phyloP scores from a whole-genome alignment of 23 tunicate genomes.

The Phallusia fumigata region DNA sequence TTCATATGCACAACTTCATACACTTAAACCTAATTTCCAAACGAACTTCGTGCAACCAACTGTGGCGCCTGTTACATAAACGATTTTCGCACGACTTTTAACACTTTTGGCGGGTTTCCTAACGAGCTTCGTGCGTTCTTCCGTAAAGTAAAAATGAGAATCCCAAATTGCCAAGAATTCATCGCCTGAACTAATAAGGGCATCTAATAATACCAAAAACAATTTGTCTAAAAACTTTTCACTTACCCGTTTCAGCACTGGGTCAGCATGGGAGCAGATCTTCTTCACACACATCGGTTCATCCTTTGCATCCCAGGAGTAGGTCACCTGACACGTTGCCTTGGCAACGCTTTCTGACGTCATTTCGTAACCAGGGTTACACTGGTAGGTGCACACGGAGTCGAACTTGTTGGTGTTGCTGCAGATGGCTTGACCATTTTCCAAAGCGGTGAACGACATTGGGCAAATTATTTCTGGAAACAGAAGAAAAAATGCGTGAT shows the following conservation, averaged over 20 bases:
- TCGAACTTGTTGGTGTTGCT: slow-evolving; percentile 56
- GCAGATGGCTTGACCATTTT: slow-evolving; percentile 40
- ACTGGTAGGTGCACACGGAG: slow-evolving; percentile 50
- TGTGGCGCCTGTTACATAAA: too few species aligned
- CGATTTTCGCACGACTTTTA: too few species aligned
- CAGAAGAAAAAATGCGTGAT: neutral
- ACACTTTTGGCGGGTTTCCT: too few species aligned
- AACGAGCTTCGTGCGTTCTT: too few species aligned
- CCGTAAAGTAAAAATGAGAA: too few species aligned
- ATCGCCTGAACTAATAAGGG: too few species aligned
- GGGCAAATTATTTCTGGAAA: slow-evolving; percentile 28
- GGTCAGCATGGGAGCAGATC: slow-evolving; percentile 26
- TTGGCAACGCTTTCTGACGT: slow-evolving; percentile 4
- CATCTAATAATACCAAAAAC: too few species aligned
- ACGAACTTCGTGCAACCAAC: too few species aligned
- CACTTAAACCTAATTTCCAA: too few species aligned
- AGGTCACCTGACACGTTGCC: slow-evolving; percentile 32
- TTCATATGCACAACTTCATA: too few species aligned
- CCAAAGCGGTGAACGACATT: slow-evolving; percentile 14
- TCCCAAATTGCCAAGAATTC: too few species aligned
- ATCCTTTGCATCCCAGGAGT: slow-evolving; percentile 15
- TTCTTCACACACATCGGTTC: slow-evolving; percentile 40
- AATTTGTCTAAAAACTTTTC: too few species aligned
- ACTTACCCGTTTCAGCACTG: slow-evolving; percentile 6
- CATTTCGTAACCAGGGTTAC: slow-evolving; percentile 50